phyloP scores from a whole-genome alignment of 2,113 vertebrate genomes.

The Microtus montanus region DNA sequence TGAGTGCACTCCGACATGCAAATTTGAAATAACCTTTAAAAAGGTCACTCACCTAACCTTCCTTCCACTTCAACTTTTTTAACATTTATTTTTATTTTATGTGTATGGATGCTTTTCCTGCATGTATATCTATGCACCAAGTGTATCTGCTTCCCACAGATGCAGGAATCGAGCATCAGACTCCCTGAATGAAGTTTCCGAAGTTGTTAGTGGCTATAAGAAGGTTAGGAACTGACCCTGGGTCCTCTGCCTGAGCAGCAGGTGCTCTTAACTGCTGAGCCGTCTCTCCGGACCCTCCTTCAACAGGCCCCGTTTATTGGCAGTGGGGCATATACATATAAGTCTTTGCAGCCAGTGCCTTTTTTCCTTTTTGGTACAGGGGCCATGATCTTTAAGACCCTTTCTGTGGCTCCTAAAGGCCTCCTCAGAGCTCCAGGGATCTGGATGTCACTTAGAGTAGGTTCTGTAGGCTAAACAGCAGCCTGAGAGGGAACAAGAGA shows the following conservation, averaged over 20 bases:
- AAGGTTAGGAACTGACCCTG: neutral
- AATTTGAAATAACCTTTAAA: neutral
- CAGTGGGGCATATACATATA: neutral
- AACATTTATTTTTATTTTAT: neutral
- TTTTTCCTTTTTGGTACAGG: neutral
- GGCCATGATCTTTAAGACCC: neutral
- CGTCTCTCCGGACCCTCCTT: neutral
- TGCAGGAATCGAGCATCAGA: neutral
- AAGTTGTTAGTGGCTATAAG: neutral
- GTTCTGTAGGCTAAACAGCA: slow-evolving; percentile 47
- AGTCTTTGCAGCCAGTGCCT: neutral
- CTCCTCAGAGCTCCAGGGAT: neutral
- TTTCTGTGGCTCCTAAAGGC: neutral
- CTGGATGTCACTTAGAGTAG: neutral
- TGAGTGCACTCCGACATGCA: neutral
- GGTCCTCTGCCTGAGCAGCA: neutral
- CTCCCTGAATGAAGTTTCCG: neutral
- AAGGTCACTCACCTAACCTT: neutral
- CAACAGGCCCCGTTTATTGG: neutral
- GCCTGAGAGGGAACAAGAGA: slow-evolving; percentile 22
- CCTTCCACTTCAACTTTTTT: neutral
- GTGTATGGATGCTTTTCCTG: neutral
- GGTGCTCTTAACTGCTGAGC: neutral
- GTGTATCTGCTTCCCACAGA: neutral
- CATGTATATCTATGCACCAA: neutral